A percentile compares a stretch with the other conserved stretches of the same genome.
Conservation (phyloP, 2,888 invertebrate genomes). For the Apamea anceps region DNA sequence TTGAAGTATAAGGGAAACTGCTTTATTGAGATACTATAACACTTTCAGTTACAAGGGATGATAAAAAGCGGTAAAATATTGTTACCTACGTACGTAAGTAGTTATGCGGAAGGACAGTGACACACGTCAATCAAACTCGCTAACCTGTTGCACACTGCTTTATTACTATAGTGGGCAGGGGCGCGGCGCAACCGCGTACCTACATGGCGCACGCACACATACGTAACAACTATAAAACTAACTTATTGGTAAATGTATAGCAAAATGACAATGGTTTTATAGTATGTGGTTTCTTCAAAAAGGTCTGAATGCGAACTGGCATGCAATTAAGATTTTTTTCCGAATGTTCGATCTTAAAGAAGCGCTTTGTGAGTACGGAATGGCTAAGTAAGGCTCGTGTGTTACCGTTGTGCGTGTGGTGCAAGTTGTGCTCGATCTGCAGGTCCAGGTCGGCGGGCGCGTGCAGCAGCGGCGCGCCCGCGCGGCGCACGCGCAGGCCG, state of each 20-base stretch:
- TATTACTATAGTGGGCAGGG: too few species aligned
- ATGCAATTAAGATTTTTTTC: not conserved
- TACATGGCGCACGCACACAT: too few species aligned
- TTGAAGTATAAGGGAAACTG: not conserved
- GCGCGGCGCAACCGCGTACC: too few species aligned
- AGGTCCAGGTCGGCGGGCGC: slow-evolving; percentile 95
- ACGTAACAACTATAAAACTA: not conserved
- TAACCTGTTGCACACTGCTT: too few species aligned
- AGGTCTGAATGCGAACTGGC: not conserved
- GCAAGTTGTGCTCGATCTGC: slow-evolving; percentile 95
- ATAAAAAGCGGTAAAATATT: not conserved
- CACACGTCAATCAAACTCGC: too few species aligned
- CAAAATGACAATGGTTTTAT: not conserved
- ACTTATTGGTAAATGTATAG: not conserved
- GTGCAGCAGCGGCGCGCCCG: slow-evolving; percentile 93
- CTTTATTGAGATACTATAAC: not conserved
- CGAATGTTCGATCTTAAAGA: too few species aligned
- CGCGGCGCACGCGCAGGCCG: slow-evolving; percentile 82
- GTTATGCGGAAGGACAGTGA: too few species aligned
- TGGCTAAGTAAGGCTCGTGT: too few species aligned
- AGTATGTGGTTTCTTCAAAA: not conserved
- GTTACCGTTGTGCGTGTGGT: slow-evolving; percentile 89
- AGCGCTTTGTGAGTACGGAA: not conserved
- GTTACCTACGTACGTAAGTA: too few species aligned
- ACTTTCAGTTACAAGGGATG: not conserved